Conservation (phyloP, 2,888 invertebrate species). For the Eubasilissa splendida region DNA sequence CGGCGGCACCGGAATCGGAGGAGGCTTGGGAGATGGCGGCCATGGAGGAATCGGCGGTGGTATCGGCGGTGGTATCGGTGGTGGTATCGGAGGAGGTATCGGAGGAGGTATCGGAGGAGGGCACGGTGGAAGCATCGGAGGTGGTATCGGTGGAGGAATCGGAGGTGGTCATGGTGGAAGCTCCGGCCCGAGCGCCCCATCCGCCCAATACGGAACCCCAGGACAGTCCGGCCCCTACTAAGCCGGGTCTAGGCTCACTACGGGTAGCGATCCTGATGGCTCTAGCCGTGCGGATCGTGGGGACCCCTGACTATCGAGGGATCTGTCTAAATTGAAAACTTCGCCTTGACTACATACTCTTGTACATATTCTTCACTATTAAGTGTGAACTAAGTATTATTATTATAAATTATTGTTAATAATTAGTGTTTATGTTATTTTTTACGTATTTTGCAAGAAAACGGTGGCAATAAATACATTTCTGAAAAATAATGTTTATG, state of each 20-base stretch:
- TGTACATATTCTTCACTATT: conserved; percentile 61
- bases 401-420: conserved; percentile 59
- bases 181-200: conserved; percentile 59
- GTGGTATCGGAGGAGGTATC: conserved; percentile 60
- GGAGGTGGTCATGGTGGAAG: conserved; percentile 60
- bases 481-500: conserved; percentile 59
- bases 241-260: conserved; percentile 55
- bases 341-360: conserved; percentile 58
- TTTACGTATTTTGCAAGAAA: conserved; percentile 62
- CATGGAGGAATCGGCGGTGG: conserved; percentile 71
- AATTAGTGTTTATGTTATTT: conserved; percentile 60
- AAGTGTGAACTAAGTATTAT: conserved; percentile 60
- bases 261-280: conserved; percentile 52
- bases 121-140: conserved; percentile 60
- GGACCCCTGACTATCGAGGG: conserved; percentile 56
- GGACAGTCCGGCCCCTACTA: conserved; percentile 67
- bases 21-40: conserved; percentile 60
- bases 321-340: conserved; percentile 59
- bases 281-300: conserved; percentile 47
- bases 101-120: conserved; percentile 54
- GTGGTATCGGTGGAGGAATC: conserved; percentile 51
- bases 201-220: conserved; percentile 62
- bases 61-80: conserved; percentile 66
- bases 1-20: conserved; percentile 59
- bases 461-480: conserved; percentile 66